Evolutionary conservation across 2,113 vertebrate species (phyloP).

Genomic region (Cryptomyrus ogoouensis): DNA sequence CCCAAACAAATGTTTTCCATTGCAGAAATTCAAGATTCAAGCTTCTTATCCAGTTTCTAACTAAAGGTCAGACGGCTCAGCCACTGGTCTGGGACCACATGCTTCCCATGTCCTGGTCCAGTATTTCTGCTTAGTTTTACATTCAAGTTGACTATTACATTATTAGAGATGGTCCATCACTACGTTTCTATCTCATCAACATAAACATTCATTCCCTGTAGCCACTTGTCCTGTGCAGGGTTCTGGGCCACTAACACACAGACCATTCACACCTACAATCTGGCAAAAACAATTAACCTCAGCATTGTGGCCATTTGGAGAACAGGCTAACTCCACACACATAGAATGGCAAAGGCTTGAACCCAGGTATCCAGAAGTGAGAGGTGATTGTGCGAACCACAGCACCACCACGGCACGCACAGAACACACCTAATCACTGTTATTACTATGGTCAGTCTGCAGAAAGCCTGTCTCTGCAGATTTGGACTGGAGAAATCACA

Average conservation of each 20-base stretch:
- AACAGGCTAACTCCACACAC: neutral
- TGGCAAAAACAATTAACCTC: neutral
- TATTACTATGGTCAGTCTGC: neutral
- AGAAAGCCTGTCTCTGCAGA: neutral
- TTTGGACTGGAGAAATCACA: neutral
- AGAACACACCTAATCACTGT: neutral
- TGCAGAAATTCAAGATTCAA: neutral
- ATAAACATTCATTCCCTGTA: neutral
- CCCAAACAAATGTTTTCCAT: neutral
- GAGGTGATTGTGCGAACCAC: neutral
- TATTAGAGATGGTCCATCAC: neutral
- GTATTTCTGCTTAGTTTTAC: neutral
- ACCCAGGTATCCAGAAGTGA: neutral
- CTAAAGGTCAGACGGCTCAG: neutral
- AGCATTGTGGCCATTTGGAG: neutral
- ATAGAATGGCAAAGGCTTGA: neutral
- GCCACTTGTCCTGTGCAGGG: neutral
- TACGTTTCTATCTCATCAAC: neutral
- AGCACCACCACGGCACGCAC: neutral
- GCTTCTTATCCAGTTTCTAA: neutral
- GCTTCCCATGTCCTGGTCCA: neutral
- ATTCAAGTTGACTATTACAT: neutral
- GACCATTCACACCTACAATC: neutral
- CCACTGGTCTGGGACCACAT: neutral
- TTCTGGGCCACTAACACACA: neutral